phyloP scores from a whole-genome alignment of 2,113 vertebrate genomes.

The Hyperopisus bebe region DNA sequence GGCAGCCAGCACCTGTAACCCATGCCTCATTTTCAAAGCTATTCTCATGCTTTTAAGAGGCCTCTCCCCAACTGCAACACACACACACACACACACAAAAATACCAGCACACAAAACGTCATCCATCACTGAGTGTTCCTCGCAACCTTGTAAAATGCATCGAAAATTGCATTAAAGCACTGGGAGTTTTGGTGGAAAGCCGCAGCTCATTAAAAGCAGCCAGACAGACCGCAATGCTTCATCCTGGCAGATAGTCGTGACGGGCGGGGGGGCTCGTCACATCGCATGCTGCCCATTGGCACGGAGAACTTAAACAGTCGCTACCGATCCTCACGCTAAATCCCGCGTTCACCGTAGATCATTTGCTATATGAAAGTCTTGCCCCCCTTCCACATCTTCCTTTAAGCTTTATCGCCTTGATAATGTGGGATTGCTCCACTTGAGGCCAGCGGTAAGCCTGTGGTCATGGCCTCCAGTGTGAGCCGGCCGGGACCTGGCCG shows the following conservation, averaged over 20 bases:
- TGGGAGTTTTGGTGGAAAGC: conserved; percentile 31
- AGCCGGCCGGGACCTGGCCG: no score
- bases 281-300: conserved; percentile 14
- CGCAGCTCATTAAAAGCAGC: conserved; percentile 29
- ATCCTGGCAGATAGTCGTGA: conserved; percentile 35
- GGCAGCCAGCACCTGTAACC: not conserved
- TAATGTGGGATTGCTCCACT: not conserved
- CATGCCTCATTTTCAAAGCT: not conserved
- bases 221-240: conserved; percentile 34
- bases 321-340: not conserved
- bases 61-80: not conserved
- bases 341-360: not conserved
- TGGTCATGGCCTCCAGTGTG: not conserved
- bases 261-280: conserved; percentile 21
- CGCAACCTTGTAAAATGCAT: conserved; percentile 39
- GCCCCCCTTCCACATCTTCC: not conserved
- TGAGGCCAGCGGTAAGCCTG: not conserved
- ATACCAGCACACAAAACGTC: not conserved
- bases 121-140: conserved; percentile 26
- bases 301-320: conserved; percentile 14
- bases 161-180: conserved; percentile 28
- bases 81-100: conserved; percentile 1
- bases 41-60: not conserved
- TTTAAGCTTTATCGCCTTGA: not conserved
- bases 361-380: not conserved